Conservation (phyloP, 2,113 vertebrate species). For the Craseonycteris thonglongyai region DNA sequence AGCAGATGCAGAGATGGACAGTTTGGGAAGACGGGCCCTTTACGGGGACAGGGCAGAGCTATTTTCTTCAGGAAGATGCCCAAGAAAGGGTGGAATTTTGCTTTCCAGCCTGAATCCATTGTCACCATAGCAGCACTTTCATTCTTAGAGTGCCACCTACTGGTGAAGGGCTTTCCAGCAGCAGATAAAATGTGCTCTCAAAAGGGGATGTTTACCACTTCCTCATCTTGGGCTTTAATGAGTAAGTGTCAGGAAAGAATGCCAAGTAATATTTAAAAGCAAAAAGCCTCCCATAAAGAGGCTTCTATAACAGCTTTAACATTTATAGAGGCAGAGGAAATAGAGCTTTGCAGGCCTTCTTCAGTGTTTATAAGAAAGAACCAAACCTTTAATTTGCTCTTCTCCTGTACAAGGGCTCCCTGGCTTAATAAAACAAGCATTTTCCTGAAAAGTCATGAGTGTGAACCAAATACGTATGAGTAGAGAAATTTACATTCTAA, state of each 20-base stretch:
- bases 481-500: conserved; percentile 44
- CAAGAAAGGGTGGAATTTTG: neutral
- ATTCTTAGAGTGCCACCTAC: conserved; percentile 61
- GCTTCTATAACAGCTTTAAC: neutral
- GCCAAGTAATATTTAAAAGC: neutral
- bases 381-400: neutral
- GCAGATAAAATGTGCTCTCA: neutral
- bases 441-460: neutral
- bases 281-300: neutral
- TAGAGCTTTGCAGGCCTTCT: neutral
- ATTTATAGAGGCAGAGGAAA: neutral
- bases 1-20: neutral
- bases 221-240: neutral
- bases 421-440: neutral
- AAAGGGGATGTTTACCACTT: neutral
- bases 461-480: neutral
- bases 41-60: neutral
- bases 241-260: neutral
- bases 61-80: neutral
- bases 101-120: neutral
- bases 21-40: neutral
- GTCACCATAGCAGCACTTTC: neutral
- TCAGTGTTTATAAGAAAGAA: neutral
- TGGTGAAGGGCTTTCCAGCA: neutral
- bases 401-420: neutral